These are phyloP conservation scores for Eutolmus rufibarbis DNA, from an alignment of 2,888 invertebrate species.

Conservation along the genomic window DNA sequence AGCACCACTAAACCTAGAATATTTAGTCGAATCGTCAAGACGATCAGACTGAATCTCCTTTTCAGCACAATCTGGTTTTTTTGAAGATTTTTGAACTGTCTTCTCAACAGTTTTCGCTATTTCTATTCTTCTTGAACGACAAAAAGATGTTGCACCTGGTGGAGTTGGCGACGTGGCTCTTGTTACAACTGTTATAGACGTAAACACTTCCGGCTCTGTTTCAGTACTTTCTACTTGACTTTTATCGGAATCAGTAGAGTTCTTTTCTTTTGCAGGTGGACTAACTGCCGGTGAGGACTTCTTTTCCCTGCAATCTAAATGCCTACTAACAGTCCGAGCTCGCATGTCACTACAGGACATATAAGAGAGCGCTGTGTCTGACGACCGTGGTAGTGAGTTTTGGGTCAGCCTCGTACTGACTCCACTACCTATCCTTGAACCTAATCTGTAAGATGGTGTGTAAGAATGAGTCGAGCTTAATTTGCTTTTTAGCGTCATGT, in stretches of 20 bases:
- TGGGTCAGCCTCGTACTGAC: conserved; percentile 51
- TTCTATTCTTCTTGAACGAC: conserved; percentile 74
- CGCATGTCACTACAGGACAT: conserved; percentile 60
- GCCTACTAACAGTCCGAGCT: conserved; percentile 55
- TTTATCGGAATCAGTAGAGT: conserved; percentile 52
- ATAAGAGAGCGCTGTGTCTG: conserved; percentile 59
- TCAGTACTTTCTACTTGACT: conserved; percentile 54
- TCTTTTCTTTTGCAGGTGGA: conserved; percentile 61
- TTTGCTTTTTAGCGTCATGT: conserved; percentile 50
- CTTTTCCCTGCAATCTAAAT: conserved; percentile 49
- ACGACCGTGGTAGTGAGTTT: neutral
- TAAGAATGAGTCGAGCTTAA: conserved; percentile 48
- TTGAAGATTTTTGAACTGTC: conserved; percentile 69
- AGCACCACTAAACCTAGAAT: conserved; percentile 70
- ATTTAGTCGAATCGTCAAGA: conserved; percentile 72
- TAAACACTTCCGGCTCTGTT: conserved; percentile 39
- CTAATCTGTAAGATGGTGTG: conserved; percentile 52
- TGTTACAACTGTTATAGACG: conserved; percentile 72
- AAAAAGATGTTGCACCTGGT: conserved; percentile 68
- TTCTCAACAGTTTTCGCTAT: conserved; percentile 77
- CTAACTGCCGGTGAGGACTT: conserved; percentile 58
- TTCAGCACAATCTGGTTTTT: conserved; percentile 68
- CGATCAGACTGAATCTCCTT: conserved; percentile 79
- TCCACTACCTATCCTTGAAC: conserved; percentile 46
- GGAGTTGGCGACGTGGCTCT: conserved; percentile 82